Base-by-base conservation (phyloP, 2,113 vertebrate species). In the Phyllostomus hastatus region DNA sequence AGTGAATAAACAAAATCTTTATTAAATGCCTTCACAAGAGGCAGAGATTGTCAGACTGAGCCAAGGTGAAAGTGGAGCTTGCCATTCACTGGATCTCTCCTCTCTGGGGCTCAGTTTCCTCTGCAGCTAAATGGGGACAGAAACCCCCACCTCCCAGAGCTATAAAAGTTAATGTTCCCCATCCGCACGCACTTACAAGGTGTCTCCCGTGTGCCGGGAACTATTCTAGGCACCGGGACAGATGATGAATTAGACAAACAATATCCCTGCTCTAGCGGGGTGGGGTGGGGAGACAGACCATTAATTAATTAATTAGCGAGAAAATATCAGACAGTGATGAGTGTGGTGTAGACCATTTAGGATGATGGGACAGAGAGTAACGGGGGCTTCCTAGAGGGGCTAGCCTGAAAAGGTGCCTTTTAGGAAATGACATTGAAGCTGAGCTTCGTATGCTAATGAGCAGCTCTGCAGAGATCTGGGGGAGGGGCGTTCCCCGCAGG, bases 221-320 rank as follows among this genome's bases (percentile, higher is more conserved):
- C 84, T 41, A 20, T 54, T 72, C 79, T 38, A 38, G 82, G 73
- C 16, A 38, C 81, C 0, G 0, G 96, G 48, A 38, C 70, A 35
- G 4, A 16, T 7, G 31, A 38, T 10, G 61, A 88, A 5, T 59
- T 78, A 97, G 59, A 48, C 59, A 86, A 35, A 31, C 35, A n/a
- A 12, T 26, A 33, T 22, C 41, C 33, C 10, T 79, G 46, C 78
- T 70, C 72, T 17, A 4, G 19, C 38, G 50, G 33, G 72, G 17
- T 57, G 1, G 69, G 80, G 10, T 31, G 41, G 66, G 78, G 52
- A 76, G 76, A 69, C 54, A 91, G 79, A 54, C 50, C 91, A 85
- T 92, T 81, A 80, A 90, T 96, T 82, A n/a, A 66, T 48, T 69
- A 66, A 96, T 92, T 88, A 95, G 81, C 85, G 76, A 78, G 89